Conservation (phyloP, 2,113 vertebrate species). For the Aphelocoma coerulescens region DNA sequence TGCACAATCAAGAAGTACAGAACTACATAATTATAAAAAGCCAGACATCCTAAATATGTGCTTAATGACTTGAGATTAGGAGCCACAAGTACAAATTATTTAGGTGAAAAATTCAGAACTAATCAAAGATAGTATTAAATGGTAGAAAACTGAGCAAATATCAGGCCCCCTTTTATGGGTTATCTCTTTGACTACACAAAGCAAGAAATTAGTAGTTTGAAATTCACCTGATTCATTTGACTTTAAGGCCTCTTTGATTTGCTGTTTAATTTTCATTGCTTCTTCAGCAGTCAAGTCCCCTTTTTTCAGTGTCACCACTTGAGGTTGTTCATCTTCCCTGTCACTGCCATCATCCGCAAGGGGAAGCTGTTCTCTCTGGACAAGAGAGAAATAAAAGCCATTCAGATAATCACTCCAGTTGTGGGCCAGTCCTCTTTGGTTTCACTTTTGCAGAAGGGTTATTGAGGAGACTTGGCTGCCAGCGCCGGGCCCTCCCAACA, state of each 20-base stretch:
- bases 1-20: neutral
- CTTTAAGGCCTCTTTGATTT: conserved; percentile 67
- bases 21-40: neutral
- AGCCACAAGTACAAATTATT: neutral
- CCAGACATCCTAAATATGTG: neutral
- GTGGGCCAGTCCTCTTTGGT: neutral
- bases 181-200: neutral
- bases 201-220: neutral
- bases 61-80: neutral
- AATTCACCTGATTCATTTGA: conserved; percentile 68
- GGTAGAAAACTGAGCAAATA: neutral
- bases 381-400: neutral
- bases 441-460: neutral
- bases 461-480: neutral
- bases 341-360: conserved; percentile 80
- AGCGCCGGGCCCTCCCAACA: neutral
- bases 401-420: neutral
- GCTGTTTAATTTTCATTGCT: conserved; percentile 82
- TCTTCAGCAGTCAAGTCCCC: conserved; percentile 89
- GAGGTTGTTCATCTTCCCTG: conserved; percentile 90
- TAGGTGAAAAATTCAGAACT: neutral
- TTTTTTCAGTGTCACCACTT: conserved; percentile 87
- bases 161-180: neutral
- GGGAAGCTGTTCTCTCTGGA: conserved; percentile 82
- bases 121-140: neutral